These are phyloP conservation scores for Montipora cactus DNA, from an alignment of 64 coral and sea anemone species.

Conservation along the genomic window DNA sequence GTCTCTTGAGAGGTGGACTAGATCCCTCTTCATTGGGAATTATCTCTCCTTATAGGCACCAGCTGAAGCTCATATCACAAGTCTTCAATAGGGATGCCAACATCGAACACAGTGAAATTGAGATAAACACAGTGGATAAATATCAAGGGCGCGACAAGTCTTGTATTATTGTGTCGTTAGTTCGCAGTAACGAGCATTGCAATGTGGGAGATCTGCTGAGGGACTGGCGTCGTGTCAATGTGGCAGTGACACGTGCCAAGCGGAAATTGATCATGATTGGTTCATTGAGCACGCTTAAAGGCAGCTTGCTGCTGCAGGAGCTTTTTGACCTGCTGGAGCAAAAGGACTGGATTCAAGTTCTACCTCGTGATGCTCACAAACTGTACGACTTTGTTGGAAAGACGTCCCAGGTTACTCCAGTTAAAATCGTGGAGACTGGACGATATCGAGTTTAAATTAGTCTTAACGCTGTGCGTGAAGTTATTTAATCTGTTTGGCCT, in stretches of 20 bases:
- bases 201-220: constrained; percentile 93
- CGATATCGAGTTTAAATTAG: neutral
- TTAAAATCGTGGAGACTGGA: neutral
- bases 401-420: constrained; percentile 35
- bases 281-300: constrained; percentile 79
- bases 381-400: constrained; percentile 59
- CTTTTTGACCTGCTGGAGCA: constrained; percentile 81
- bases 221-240: constrained; percentile 99
- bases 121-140: constrained; percentile 98
- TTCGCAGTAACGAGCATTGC: constrained; percentile 84
- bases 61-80: constrained; percentile 88
- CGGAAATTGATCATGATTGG: constrained; percentile 93
- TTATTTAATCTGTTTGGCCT: neutral
- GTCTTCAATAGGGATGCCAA: neutral
- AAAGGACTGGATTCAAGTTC: constrained; percentile 66
- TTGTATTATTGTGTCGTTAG: constrained; percentile 92
- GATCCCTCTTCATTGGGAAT: constrained; percentile 81
- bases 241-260: constrained; percentile 94
- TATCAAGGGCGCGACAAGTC: constrained; percentile 98
- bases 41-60: constrained; percentile 96
- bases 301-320: constrained; percentile 86
- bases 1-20: constrained; percentile 73
- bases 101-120: constrained; percentile 51
- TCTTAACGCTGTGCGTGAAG: neutral
- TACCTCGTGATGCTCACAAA: constrained; percentile 75